These are phyloP conservation scores for Bubo bubo DNA, from an alignment of 2,113 vertebrate genomes.

Conservation along the genomic window DNA sequence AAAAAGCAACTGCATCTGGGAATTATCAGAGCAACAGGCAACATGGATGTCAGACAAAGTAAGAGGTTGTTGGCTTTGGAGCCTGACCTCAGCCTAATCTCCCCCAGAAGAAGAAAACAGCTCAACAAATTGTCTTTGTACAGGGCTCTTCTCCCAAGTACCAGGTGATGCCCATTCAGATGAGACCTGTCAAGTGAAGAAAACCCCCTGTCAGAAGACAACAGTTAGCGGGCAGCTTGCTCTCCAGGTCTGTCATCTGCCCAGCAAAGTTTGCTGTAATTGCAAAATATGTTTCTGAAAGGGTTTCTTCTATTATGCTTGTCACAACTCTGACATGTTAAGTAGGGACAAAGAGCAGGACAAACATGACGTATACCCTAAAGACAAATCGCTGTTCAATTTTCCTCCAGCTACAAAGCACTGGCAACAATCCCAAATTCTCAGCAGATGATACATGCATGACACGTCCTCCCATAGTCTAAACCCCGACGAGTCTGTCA, in stretches of 20 bases:
- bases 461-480: background rate
- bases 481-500: background rate
- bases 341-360: slow-evolving; percentile 11
- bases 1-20: background rate
- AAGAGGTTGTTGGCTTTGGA: background rate
- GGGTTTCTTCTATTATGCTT: background rate
- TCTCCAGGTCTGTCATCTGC: background rate
- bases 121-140: background rate
- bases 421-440: background rate
- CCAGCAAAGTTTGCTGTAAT: background rate
- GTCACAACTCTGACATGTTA: slow-evolving; percentile 18
- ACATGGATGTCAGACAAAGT: background rate
- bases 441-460: background rate
- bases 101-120: background rate
- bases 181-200: background rate
- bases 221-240: background rate
- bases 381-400: background rate
- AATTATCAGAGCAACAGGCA: background rate
- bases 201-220: background rate
- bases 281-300: slow-evolving; percentile 11
- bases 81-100: background rate
- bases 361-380: background rate
- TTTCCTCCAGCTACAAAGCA: background rate
- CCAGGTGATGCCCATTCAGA: background rate
- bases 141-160: background rate